A percentile compares a stretch with the other conserved stretches of the same genome.
Conservation (phyloP, 2,888 invertebrate species). For the Selenia dentaria region DNA sequence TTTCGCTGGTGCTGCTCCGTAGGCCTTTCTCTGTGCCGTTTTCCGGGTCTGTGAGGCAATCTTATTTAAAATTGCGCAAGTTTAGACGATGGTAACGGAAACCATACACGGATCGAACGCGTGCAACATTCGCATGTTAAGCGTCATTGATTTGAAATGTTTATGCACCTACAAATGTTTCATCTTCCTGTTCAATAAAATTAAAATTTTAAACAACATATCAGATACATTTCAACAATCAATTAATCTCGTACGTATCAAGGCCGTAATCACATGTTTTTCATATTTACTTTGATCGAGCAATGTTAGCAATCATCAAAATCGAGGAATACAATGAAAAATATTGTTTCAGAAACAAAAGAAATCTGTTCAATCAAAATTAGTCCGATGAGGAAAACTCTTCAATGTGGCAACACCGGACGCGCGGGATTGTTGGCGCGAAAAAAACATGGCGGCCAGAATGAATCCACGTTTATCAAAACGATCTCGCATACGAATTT, state of each 20-base stretch:
- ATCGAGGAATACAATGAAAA: constrained; percentile 39
- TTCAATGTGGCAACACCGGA: constrained; percentile 59
- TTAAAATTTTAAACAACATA: constrained; percentile 43
- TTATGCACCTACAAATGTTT: constrained; percentile 16
- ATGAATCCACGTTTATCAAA: constrained; percentile 49
- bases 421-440: constrained; percentile 57
- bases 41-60: constrained; percentile 31
- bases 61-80: constrained; percentile 36
- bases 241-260: constrained; percentile 45
- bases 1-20: constrained; percentile 26
- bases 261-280: constrained; percentile 35
- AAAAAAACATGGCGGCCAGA: constrained; percentile 62
- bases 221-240: constrained; percentile 46
- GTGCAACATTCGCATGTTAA: constrained; percentile 18
- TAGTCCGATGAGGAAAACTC: constrained; percentile 56
- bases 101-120: constrained; percentile 14
- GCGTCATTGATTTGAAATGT: constrained; percentile 21
- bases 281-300: constrained; percentile 55
- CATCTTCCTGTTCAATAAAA: constrained; percentile 33
- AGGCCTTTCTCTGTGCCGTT: constrained; percentile 29
- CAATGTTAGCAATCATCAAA: constrained; percentile 46
- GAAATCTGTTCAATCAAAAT: constrained; percentile 62
- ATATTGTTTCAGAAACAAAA: constrained; percentile 51
- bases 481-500: constrained; percentile 52
- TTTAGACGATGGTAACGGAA: constrained; percentile 19